phyloP scores from a whole-genome alignment of 1,140 invertebrate species.

The Papilio polyxenes region DNA sequence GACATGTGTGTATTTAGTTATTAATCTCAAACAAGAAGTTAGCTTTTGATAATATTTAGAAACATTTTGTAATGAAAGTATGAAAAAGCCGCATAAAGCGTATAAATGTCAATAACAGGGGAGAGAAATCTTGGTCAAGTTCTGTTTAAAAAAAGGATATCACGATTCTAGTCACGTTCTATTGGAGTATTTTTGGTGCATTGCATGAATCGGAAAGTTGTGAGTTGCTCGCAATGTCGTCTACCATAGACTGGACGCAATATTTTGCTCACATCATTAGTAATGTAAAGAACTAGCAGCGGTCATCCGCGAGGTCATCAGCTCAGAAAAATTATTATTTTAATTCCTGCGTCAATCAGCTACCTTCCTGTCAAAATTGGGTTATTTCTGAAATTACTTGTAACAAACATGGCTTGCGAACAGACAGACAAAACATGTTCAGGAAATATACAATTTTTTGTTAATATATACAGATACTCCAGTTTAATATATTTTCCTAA shows the following conservation, averaged over 20 bases:
- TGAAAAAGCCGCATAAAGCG: background rate
- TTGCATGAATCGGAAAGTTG: conserved; percentile 7
- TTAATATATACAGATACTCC: too few species aligned
- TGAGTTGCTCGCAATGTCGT: background rate
- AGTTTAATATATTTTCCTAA: background rate
- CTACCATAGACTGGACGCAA: background rate
- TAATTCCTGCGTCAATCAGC: background rate
- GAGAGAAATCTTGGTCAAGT: background rate
- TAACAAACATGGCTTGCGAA: too few species aligned
- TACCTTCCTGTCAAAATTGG: too few species aligned
- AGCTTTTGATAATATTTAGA: too few species aligned
- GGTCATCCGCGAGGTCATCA: too few species aligned
- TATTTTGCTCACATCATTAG: background rate
- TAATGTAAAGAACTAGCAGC: background rate
- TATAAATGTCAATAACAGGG: background rate
- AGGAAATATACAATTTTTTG: too few species aligned
- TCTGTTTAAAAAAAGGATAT: conserved; percentile 9
- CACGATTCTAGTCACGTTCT: conserved; percentile 18
- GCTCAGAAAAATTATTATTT: background rate
- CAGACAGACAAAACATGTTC: too few species aligned
- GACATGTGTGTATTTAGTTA: too few species aligned
- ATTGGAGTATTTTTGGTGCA: conserved; percentile 25
- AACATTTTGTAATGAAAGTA: background rate
- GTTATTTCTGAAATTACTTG: too few species aligned
- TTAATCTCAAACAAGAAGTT: too few species aligned